Evolutionary conservation across 2,113 vertebrate species (phyloP).

Genomic region (Oryzias javanicus): DNA sequence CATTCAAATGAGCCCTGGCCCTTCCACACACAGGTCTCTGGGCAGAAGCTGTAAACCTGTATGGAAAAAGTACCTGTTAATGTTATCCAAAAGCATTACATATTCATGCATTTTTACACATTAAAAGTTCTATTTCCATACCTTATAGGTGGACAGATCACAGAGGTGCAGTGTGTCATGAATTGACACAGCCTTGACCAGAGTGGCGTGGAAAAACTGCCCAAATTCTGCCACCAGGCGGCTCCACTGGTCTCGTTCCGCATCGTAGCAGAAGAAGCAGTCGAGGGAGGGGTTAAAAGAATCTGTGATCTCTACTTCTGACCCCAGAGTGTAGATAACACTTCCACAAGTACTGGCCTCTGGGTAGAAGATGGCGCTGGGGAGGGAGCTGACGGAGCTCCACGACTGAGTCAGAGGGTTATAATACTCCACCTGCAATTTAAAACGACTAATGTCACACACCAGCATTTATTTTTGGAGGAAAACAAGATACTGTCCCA

Average conservation of each 20-base stretch:
- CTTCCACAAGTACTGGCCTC: constrained; percentile 89
- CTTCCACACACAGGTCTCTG: constrained; percentile 93
- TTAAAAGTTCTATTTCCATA: not conserved
- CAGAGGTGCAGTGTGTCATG: constrained; percentile 90
- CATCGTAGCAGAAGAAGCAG: constrained; percentile 91
- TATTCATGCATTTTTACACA: constrained; percentile 1
- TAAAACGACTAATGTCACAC: not conserved
- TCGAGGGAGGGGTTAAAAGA: constrained; percentile 96
- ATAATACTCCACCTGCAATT: constrained; percentile 84
- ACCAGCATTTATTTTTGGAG: no score
- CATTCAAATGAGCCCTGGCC: constrained; percentile 96
- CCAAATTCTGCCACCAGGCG: constrained; percentile 94
- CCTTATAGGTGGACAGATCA: constrained; percentile 96
- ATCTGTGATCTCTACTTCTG: constrained; percentile 91
- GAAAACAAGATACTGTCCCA: not conserved
- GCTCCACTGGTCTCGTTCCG: constrained; percentile 90
- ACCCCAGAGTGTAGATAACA: constrained; percentile 91
- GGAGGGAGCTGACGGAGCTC: constrained; percentile 85
- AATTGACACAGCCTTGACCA: constrained; percentile 92
- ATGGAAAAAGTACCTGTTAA: not conserved
- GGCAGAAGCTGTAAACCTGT: constrained; percentile 92
- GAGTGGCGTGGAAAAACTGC: constrained; percentile 93
- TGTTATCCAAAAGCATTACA: not conserved
- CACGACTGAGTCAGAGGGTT: constrained; percentile 86
- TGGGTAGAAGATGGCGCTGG: constrained; percentile 91